phyloP scores from a whole-genome alignment of 2,888 invertebrate species.

The Dorcus hopei region DNA sequence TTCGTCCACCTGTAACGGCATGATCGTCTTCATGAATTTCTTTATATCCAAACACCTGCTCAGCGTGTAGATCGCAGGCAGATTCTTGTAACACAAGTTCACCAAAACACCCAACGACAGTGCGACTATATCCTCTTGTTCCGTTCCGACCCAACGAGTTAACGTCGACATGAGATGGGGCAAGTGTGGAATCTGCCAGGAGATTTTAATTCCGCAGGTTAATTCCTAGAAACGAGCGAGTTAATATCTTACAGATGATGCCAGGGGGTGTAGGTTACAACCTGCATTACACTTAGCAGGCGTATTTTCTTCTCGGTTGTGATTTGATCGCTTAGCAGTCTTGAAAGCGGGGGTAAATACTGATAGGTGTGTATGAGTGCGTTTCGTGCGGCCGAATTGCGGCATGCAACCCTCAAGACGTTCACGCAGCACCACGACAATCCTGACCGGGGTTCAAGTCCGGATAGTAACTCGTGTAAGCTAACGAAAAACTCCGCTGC shows the following conservation, averaged over 20 bases:
- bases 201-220: conserved; percentile 74
- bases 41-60: conserved; percentile 71
- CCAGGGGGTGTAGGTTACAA: conserved; percentile 29
- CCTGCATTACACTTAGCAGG: conserved; percentile 64
- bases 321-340: conserved; percentile 59
- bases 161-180: conserved; percentile 64
- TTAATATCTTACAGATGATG: not conserved
- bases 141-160: conserved; percentile 62
- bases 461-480: conserved; percentile 63
- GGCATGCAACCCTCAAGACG: conserved; percentile 61
- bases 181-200: conserved; percentile 77
- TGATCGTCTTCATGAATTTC: conserved; percentile 60
- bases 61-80: conserved; percentile 69
- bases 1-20: conserved; percentile 56
- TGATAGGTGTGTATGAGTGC: conserved; percentile 68
- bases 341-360: conserved; percentile 64
- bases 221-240: conserved; percentile 58
- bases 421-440: conserved; percentile 65
- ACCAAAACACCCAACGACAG: conserved; percentile 68
- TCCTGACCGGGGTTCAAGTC: conserved; percentile 55
- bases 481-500: conserved; percentile 67
- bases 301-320: conserved; percentile 63
- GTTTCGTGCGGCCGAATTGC: conserved; percentile 60
- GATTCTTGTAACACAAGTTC: conserved; percentile 76
- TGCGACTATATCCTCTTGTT: conserved; percentile 50